Conservation (phyloP, 2,113 vertebrate genomes). For the Phodopus roborovskii region DNA sequence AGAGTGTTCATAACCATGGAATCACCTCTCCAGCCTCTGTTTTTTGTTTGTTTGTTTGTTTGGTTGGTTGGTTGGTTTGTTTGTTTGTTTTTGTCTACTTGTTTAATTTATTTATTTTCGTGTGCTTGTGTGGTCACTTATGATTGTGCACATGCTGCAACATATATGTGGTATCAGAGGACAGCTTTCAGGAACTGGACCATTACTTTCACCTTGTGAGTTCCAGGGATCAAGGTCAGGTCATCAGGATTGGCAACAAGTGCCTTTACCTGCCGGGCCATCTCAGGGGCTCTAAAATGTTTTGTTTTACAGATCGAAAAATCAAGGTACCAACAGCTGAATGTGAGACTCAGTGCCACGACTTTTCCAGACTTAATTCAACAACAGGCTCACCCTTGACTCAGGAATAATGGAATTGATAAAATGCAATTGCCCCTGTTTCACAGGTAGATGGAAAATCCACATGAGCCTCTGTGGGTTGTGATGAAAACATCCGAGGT, state of each 20-base stretch:
- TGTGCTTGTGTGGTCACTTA: background rate
- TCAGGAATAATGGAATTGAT: background rate
- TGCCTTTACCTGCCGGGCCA: background rate
- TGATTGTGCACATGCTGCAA: too few relatives aligned
- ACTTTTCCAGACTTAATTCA: background rate
- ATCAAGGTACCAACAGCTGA: background rate
- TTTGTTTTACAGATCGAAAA: background rate
- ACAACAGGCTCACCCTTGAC: background rate
- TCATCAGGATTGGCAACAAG: background rate
- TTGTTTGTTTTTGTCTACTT: background rate
- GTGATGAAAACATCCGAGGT: accelerated
- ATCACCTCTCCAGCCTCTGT: background rate
- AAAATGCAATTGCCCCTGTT: background rate
- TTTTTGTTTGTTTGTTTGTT: background rate
- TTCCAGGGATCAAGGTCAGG: background rate
- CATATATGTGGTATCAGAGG: background rate
- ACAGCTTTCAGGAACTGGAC: background rate
- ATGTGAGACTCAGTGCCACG: accelerated
- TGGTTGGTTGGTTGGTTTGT: too few relatives aligned
- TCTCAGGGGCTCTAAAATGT: background rate
- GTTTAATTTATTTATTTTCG: too few relatives aligned
- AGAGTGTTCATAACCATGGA: background rate
- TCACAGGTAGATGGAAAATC: background rate
- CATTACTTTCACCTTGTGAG: background rate
- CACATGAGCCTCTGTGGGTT: too few relatives aligned